Evolutionary conservation across 2,888 invertebrate species (phyloP).

Genomic region (Pyrochroa serraticornis): DNA sequence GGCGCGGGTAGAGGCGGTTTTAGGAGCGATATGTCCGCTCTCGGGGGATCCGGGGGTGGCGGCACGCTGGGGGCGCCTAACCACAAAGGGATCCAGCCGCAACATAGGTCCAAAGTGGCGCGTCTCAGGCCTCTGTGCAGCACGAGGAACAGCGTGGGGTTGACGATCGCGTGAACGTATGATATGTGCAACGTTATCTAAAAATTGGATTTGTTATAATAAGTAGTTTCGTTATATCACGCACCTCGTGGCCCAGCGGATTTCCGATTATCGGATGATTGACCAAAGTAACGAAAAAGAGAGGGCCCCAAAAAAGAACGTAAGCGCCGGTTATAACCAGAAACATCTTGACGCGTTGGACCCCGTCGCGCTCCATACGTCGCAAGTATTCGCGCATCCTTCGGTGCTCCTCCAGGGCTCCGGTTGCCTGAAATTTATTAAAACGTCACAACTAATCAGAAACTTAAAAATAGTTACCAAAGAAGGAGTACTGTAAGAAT

Average conservation of each 20-base stretch:
- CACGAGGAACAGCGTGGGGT: constrained; percentile 79
- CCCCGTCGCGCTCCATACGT: constrained; percentile 79
- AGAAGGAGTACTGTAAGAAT: too few relatives aligned
- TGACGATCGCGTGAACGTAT: constrained; percentile 85
- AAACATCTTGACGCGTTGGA: constrained; percentile 84
- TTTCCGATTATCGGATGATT: constrained; percentile 77
- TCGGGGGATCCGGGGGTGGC: constrained; percentile 66
- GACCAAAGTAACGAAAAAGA: constrained; percentile 83
- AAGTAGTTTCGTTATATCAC: neutral
- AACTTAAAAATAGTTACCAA: too few relatives aligned
- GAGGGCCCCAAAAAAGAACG: constrained; percentile 88
- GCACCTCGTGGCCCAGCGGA: constrained; percentile 76
- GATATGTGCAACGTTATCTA: constrained; percentile 86
- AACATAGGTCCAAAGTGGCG: constrained; percentile 75
- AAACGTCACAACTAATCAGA: too few relatives aligned
- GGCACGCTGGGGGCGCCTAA: constrained; percentile 57
- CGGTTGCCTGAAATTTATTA: constrained; percentile 54
- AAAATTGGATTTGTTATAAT: neutral
- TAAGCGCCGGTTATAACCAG: constrained; percentile 84
- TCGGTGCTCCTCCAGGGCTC: constrained; percentile 71
- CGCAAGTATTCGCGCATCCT: constrained; percentile 78
- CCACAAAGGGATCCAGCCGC: constrained; percentile 64
- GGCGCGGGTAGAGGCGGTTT: constrained; percentile 66
- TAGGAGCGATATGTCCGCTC: constrained; percentile 66
- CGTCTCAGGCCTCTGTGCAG: constrained; percentile 77